Evolutionary conservation across 2,888 invertebrate genomes (phyloP).

Genomic region (Tholera decimalis): DNA sequence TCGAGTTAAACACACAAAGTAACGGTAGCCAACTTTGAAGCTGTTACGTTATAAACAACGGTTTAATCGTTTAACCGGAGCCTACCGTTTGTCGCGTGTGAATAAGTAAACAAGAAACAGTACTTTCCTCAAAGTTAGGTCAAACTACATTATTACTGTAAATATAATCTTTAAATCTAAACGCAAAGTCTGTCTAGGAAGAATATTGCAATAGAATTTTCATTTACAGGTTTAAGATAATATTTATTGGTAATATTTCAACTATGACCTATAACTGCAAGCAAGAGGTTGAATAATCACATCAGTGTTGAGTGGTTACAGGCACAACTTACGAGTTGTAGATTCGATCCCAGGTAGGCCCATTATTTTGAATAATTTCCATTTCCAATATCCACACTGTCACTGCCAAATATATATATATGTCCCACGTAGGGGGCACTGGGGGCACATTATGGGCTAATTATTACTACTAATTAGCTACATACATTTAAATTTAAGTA

Average conservation of each 20-base stretch:
- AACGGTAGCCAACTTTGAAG: slow-evolving; percentile 40
- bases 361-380: no score
- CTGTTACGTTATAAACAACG: slow-evolving; percentile 68
- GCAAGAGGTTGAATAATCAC: no score
- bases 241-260: not conserved
- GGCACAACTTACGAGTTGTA: no score
- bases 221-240: not conserved
- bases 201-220: no score
- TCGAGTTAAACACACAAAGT: not conserved
- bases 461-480: no score
- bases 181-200: not conserved
- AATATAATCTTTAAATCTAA: slow-evolving; percentile 14
- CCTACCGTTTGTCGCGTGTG: slow-evolving; percentile 65
- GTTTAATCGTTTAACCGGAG: slow-evolving; percentile 66
- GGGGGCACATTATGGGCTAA: no score
- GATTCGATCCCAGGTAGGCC: no score
- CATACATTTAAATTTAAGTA: no score
- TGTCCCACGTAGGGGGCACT: no score
- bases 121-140: slow-evolving; percentile 34
- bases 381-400: no score
- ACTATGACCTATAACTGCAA: not conserved
- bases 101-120: slow-evolving; percentile 48
- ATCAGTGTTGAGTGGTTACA: no score
- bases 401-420: no score
- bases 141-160: slow-evolving; percentile 10